phyloP scores from a whole-genome alignment of 2,113 vertebrate species.

The Grantiella picta region DNA sequence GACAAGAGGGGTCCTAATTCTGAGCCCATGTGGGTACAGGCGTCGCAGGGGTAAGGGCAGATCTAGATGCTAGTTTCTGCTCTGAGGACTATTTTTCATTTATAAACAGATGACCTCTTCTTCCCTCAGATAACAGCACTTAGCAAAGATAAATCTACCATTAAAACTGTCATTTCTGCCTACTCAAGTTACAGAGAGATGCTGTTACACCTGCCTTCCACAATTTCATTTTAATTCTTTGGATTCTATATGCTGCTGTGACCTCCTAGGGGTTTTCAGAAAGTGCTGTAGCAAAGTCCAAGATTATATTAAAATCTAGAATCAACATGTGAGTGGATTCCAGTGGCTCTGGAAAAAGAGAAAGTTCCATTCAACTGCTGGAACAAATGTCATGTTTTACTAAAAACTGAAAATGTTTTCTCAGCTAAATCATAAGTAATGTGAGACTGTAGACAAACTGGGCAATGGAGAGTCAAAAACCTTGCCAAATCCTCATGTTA shows the following conservation, averaged over 20 bases:
- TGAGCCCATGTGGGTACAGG: background rate
- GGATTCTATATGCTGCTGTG: background rate
- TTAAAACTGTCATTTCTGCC: background rate
- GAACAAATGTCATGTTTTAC: background rate
- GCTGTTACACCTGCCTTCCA: background rate
- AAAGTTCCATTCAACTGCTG: background rate
- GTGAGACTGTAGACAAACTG: background rate
- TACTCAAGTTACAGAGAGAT: background rate
- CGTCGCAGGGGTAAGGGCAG: rapidly evolving
- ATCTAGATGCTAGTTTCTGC: background rate
- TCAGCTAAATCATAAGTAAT: background rate
- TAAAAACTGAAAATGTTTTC: background rate
- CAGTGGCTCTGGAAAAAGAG: background rate
- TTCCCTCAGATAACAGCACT: background rate
- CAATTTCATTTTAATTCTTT: background rate
- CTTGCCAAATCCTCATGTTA: background rate
- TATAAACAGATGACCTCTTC: background rate
- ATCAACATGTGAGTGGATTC: background rate
- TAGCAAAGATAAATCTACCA: background rate
- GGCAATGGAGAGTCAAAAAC: background rate
- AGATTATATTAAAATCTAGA: background rate
- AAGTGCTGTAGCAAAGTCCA: background rate
- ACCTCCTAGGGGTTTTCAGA: background rate
- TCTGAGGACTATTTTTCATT: background rate
- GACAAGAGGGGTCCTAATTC: background rate